phyloP scores from a whole-genome alignment of 2,888 invertebrate species.

The Stegophylla sp. region DNA sequence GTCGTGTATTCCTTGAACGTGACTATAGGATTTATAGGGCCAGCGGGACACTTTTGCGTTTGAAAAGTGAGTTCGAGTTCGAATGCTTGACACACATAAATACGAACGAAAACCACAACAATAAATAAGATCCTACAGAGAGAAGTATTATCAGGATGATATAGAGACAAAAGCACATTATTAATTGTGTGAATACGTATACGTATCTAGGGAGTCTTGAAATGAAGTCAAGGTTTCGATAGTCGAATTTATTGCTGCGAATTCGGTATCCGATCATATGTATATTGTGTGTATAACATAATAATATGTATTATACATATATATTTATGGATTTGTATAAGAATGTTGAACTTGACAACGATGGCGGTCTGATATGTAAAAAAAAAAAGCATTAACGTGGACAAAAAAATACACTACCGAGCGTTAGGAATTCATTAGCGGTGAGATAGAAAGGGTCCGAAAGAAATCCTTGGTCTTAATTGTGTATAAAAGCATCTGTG shows the following conservation, averaged over 20 bases:
- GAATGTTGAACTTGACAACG: neutral
- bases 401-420: slow-evolving; percentile 29
- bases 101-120: slow-evolving; percentile 45
- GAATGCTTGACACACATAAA: slow-evolving; percentile 51
- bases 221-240: slow-evolving; percentile 50
- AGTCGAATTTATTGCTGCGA: slow-evolving; percentile 48
- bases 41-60: slow-evolving; percentile 41
- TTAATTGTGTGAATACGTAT: slow-evolving; percentile 4
- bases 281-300: neutral
- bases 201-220: slow-evolving; percentile 26
- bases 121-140: slow-evolving; percentile 38
- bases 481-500: slow-evolving; percentile 49
- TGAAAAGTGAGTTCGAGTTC: slow-evolving; percentile 46
- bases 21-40: slow-evolving; percentile 35
- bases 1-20: slow-evolving; percentile 27
- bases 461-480: slow-evolving; percentile 52
- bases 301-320: neutral
- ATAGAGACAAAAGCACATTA: slow-evolving; percentile 43
- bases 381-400: slow-evolving; percentile 43
- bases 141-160: slow-evolving; percentile 16
- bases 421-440: slow-evolving; percentile 56
- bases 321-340: neutral
- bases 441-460: slow-evolving; percentile 43
- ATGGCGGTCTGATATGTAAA: slow-evolving; percentile 52
- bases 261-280: slow-evolving; percentile 44